Percentiles rank a stretch among this genome's conserved stretches.
phyloP scores from a whole-genome alignment of 2,888 invertebrate genomes.

The Zygogramma bicolorata region DNA sequence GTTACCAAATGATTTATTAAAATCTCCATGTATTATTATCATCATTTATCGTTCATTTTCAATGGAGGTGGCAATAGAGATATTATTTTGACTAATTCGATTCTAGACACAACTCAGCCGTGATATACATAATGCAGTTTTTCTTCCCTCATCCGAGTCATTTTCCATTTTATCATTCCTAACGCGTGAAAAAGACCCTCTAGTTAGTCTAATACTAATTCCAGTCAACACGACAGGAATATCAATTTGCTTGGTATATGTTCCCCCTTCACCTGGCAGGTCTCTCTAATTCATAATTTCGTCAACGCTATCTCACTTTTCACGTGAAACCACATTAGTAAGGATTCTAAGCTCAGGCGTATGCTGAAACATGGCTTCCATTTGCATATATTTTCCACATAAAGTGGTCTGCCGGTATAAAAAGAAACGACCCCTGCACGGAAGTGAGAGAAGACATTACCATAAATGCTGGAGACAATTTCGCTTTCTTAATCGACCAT shows the following conservation, averaged over 20 bases:
- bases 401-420: constrained; percentile 30
- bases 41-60: too few relatives aligned
- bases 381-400: constrained; percentile 40
- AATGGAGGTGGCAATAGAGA: too few relatives aligned
- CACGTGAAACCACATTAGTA: constrained; percentile 28
- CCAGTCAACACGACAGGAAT: background rate
- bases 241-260: background rate
- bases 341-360: constrained; percentile 31
- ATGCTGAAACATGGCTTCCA: constrained; percentile 35
- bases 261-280: background rate
- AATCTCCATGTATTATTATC: too few relatives aligned
- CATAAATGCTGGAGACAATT: constrained; percentile 44
- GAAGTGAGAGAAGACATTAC: constrained; percentile 44
- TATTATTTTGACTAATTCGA: too few relatives aligned
- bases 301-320: constrained; percentile 13
- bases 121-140: too few relatives aligned
- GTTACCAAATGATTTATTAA: too few relatives aligned
- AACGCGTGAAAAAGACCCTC: background rate
- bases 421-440: constrained; percentile 30
- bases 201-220: background rate
- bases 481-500: constrained; percentile 46
- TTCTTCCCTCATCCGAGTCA: too few relatives aligned
- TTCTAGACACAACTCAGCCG: too few relatives aligned
- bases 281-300: constrained; percentile 16
- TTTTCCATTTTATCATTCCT: too few relatives aligned